Conservation (phyloP, 2,888 invertebrate genomes). For the Hydriomena furcata region DNA sequence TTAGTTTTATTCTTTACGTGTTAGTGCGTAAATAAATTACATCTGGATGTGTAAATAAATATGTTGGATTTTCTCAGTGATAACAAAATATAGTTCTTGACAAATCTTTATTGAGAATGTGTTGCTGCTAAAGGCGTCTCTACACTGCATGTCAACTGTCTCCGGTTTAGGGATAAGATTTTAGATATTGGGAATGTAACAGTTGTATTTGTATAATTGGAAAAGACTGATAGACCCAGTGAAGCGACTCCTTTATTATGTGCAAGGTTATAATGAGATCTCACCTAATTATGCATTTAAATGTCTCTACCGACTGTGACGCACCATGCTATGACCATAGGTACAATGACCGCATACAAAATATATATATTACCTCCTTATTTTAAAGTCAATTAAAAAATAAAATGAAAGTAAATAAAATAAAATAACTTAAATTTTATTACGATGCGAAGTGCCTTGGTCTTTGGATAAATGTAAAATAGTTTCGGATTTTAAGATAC, state of each 20-base stretch:
- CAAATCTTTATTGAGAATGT: slow-evolving; percentile 1
- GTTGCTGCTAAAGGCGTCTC: slow-evolving; percentile 22
- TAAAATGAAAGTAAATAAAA: too few species aligned
- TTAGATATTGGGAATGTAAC: slow-evolving; percentile 20
- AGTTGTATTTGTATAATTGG: slow-evolving; percentile 19
- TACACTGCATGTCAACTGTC: slow-evolving; percentile 26
- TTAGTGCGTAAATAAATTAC: slow-evolving; percentile 9
- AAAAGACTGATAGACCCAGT: slow-evolving; percentile 28
- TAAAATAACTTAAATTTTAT: too few species aligned
- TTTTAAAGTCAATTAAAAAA: too few species aligned
- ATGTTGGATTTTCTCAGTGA: not conserved
- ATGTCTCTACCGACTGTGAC: too few species aligned
- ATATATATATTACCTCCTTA: too few species aligned
- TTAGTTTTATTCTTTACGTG: slow-evolving; percentile 4
- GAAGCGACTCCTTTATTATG: slow-evolving; percentile 26
- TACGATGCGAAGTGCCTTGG: too few species aligned
- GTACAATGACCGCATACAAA: too few species aligned
- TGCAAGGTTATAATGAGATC: slow-evolving; percentile 9
- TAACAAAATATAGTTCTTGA: slow-evolving; percentile 1
- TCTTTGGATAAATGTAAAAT: too few species aligned
- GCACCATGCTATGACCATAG: too few species aligned
- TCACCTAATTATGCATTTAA: slow-evolving; percentile 29
- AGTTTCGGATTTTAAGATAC: too few species aligned
- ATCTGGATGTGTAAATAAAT: slow-evolving; percentile 22
- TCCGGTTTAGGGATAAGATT: slow-evolving; percentile 32